Base-by-base conservation (phyloP, 2,113 vertebrate genomes). In the Peucedramus taeniatus region DNA sequence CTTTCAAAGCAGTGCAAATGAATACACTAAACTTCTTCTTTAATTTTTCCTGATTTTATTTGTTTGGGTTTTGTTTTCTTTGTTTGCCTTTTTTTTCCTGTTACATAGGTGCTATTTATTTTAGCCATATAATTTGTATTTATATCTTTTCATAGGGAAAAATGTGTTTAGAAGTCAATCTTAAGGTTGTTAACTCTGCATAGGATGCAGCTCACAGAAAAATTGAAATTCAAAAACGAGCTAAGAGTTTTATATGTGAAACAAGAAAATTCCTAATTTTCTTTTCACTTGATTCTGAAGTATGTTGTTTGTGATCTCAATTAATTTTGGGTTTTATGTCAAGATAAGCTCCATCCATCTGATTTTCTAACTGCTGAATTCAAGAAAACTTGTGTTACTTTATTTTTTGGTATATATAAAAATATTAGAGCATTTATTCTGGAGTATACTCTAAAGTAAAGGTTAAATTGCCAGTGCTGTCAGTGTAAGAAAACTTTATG, bases 61-160 rank as follows among this genome's bases (percentile, higher is more conserved):
- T 1, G 1, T 35, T 56, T 60, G 3, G 2, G 0, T 40, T 22
- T 50, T 57, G 8, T 22, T 49, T 57, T 40, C 6, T 24, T 56
- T n/a, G 18, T 31, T 61, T 4, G 1, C 17, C 20, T 26, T 39
- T 30, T 27, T 64, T 8, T 3, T 0, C 15, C 7, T 18, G 5
- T 49, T 45, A 4, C 3, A 16, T 60, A 33, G 65, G 4, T 30
- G 6, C 6, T 40, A 20, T 7, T 30, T n/a, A 28, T 24, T 78
- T 57, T 60, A 65, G 15, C 5, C 5, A 65, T 42, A 15, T 30
- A 40, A 39, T 75, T 65, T 50, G 6, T 49, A 47, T 60, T 40
- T 76, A 22, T 28, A n/a, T 35, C 3, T 23, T 57, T 60, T 66
- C 2, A 21, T 20, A 9, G 26, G 20, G 20, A 85, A 70, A 3